Percentiles rank a stretch among this genome's conserved stretches.
These are phyloP conservation scores for Drosophila santomea DNA, from an alignment of 1,140 invertebrate species.

Conservation along the genomic window DNA sequence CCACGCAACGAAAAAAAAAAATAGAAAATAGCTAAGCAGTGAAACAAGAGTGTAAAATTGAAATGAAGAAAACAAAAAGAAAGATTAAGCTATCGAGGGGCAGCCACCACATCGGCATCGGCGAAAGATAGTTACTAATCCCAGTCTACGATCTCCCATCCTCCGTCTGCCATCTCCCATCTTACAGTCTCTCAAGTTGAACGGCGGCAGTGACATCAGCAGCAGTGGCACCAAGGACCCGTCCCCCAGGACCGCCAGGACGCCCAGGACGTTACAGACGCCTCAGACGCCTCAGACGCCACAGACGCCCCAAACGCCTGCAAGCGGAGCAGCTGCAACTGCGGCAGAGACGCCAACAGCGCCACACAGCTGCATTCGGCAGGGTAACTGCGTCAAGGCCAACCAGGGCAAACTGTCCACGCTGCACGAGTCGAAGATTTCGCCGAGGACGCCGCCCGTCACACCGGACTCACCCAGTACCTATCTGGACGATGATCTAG, in stretches of 20 bases:
- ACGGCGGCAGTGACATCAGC: conserved; percentile 60
- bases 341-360: not conserved
- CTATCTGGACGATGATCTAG: conserved; percentile 88
- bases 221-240: conserved; percentile 33
- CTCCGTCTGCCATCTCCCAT: conserved; percentile 27
- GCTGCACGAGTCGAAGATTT: conserved; percentile 70
- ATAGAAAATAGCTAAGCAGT: conserved; percentile 60
- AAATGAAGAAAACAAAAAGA: not conserved
- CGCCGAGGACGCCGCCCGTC: conserved; percentile 86
- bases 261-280: not conserved
- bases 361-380: conserved; percentile 44
- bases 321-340: not conserved
- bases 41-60: conserved; percentile 36
- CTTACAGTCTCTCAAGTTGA: conserved; percentile 79
- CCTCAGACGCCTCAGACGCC: conserved; percentile 12
- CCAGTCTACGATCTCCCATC: conserved; percentile 19
- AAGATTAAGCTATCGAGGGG: conserved; percentile 46
- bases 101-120: conserved; percentile 53
- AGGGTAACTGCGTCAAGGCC: conserved; percentile 45
- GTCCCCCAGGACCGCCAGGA: conserved; percentile 43
- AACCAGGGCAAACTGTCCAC: conserved; percentile 54
- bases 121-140: conserved; percentile 55
- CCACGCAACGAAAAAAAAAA: conserved; percentile 47
- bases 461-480: conserved; percentile 86
- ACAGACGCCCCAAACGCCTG: not conserved